Conservation (phyloP, 2,797 vertebrate species). For the Coluber constrictor region DNA sequence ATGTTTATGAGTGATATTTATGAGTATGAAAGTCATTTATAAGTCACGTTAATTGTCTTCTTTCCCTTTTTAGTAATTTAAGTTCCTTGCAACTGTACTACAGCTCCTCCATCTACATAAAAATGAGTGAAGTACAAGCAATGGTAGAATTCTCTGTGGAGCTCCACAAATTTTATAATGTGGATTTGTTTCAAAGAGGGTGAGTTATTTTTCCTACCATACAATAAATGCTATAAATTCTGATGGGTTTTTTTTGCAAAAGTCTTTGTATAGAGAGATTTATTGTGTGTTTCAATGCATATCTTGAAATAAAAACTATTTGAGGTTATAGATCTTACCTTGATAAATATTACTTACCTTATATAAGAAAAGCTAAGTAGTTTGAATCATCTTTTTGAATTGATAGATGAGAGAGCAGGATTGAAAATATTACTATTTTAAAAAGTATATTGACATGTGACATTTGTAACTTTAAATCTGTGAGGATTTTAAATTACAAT, state of each 20-base stretch:
- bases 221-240: background rate
- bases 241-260: background rate
- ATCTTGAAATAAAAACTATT: background rate
- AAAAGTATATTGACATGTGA: background rate
- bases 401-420: background rate
- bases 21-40: background rate
- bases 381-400: background rate
- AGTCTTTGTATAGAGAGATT: background rate
- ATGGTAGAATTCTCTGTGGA: conserved; percentile 98
- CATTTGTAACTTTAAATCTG: background rate
- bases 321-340: background rate
- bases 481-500: background rate
- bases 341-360: background rate
- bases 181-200: conserved; percentile 99
- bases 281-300: background rate
- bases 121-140: conserved; percentile 97
- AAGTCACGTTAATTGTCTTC: conserved; percentile 17
- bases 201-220: conserved; percentile 62
- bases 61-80: conserved; percentile 64
- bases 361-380: background rate
- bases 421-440: background rate
- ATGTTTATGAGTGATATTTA: background rate
- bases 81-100: conserved; percentile 77
- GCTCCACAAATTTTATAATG: conserved; percentile 99
- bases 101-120: conserved; percentile 75